Evolutionary conservation across 2,113 vertebrate species (phyloP), one percentile per base, ranked within the genome.

Genomic region (Ctenomys sociabilis): DNA sequence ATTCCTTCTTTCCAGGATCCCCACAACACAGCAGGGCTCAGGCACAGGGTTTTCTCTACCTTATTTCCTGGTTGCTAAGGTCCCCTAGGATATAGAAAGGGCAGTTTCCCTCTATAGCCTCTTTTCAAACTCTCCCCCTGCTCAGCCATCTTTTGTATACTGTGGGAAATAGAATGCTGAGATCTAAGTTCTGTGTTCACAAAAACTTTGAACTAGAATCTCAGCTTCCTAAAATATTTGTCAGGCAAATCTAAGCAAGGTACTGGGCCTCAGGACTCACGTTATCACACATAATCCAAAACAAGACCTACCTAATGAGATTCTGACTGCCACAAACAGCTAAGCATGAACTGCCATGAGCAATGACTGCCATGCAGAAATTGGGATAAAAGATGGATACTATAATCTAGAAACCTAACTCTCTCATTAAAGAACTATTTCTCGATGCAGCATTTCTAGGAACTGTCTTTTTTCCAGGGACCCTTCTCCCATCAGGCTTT

Each of bases 221-320:
- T 77, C 45, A 89, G 66, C 24, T 84, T 90, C 30, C 49, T 40
- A 45, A 57, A 30, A 59, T 40, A 63, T 24, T 43, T 82, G 19
- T 78, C n/a, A 7, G 21, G 1, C 70, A 87, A 84, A 49, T 37
- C 66, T 91, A 24, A 85, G 66, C 68, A 40, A 82, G 52, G 80
- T 49, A 1, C 77, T 92, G 14, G 35, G 52, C 64, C 66, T 88
- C 24, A 66, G 66, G 17, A 19, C 49, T 49, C 80, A 49, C 70
- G 82, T 82, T 95, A 93, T 93, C 73, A 89, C 26, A 70, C n/a
- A 73, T 43, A 96, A 95, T 82, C 77, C n/a, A 95, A 72, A 35
- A 45, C 64, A 87, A 45, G 61, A 78, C 59, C 59, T 19, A 84
- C n/a, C 78, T 84, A 91, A 94, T 52, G 40, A 89, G 24, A 86